Percentiles rank a stretch among this genome's conserved stretches.
phyloP scores from a whole-genome alignment of 2,797 vertebrate species.

The Spinus olivaceus region DNA sequence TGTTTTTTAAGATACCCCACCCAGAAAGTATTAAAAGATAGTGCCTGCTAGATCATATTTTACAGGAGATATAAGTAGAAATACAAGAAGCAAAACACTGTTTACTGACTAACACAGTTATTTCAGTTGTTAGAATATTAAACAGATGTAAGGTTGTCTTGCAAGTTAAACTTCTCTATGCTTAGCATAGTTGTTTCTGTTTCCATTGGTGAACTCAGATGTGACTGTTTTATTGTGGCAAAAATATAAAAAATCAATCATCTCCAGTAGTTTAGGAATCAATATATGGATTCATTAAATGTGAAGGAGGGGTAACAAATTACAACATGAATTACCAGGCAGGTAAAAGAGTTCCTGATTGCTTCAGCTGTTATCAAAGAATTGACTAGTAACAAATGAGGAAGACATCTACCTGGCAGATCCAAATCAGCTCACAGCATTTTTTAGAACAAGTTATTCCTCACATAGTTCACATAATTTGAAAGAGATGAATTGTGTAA shows the following conservation, averaged over 20 bases:
- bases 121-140: not conserved
- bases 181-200: not conserved
- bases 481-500: not conserved
- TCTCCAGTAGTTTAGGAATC: not conserved
- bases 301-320: not conserved
- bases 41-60: not conserved
- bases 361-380: not conserved
- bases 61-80: not conserved
- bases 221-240: not conserved
- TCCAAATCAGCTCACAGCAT: not conserved
- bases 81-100: not conserved
- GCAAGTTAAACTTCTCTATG: not conserved
- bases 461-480: not conserved
- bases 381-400: not conserved
- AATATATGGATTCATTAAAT: not conserved
- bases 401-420: not conserved
- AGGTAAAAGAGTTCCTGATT: not conserved
- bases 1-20: not conserved
- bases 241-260: not conserved
- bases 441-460: conserved; percentile 1
- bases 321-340: not conserved
- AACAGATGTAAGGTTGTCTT: not conserved
- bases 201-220: not conserved
- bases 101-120: not conserved
- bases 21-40: not conserved